A percentile compares a stretch with the other conserved stretches of the same genome.
Conservation (phyloP, 1,140 invertebrate species). For the Oryzaephilus surinamensis region DNA sequence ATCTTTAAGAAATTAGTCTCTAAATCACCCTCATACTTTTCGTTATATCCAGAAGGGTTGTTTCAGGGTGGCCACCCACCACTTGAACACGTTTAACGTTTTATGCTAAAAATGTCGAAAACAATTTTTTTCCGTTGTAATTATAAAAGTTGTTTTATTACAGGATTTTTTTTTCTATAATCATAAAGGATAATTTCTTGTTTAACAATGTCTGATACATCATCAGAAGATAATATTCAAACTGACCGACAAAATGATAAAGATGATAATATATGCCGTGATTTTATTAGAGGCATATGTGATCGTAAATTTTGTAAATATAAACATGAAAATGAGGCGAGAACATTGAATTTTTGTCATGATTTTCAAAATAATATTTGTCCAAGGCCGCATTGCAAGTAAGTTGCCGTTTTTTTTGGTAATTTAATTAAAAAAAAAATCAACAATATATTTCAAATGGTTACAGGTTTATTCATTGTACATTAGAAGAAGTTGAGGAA, state of each 20-base stretch:
- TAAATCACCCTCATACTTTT: no score
- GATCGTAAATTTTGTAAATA: conserved; percentile 68
- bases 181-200: not conserved
- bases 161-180: no score
- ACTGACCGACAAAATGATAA: conserved; percentile 22
- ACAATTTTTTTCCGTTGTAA: no score
- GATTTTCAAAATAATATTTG: conserved; percentile 72
- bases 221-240: conserved; percentile 26
- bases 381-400: conserved; percentile 46
- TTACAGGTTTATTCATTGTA: conserved; percentile 63
- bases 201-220: conserved; percentile 29
- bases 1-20: no score
- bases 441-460: not conserved
- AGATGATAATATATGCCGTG: conserved; percentile 41
- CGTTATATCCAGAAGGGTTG: no score
- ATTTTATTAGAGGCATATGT: conserved; percentile 56
- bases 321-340: conserved; percentile 47
- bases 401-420: conserved; percentile 12
- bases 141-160: no score
- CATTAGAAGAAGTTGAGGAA: conserved; percentile 62
- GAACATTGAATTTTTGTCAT: conserved; percentile 61
- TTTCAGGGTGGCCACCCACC: no score
- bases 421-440: no score
- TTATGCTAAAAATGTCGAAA: no score
- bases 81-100: no score